Evolutionary conservation across 2,888 invertebrate species (phyloP).

Genomic region (Nemotelus nigrinus): DNA sequence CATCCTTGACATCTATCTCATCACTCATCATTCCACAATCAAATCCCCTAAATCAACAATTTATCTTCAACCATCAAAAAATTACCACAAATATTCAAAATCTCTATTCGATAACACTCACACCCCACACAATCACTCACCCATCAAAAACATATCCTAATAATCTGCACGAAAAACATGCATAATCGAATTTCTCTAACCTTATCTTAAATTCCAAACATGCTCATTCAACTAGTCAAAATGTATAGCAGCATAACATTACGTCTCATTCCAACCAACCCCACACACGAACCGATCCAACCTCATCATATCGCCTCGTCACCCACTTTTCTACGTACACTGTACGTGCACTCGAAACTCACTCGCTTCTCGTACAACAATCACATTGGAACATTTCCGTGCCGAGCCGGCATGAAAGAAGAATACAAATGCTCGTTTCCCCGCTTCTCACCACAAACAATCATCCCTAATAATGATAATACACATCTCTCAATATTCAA

Average conservation of each 20-base stretch:
- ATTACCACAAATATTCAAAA: no score
- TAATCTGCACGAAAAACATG: conserved; percentile 40
- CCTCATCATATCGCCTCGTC: conserved; percentile 1
- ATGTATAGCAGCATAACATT: conserved; percentile 32
- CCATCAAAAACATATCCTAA: conserved; percentile 26
- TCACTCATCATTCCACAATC: no score
- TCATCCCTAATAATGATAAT: conserved; percentile 44
- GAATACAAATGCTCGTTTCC: conserved; percentile 39
- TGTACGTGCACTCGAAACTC: background rate
- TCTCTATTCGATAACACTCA: no score
- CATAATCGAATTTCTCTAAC: conserved; percentile 39
- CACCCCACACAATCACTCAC: no score
- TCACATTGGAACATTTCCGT: conserved; percentile 35
- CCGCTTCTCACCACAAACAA: conserved; percentile 35
- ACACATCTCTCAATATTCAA: conserved; percentile 45
- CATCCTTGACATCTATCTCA: no score
- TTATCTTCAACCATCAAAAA: no score
- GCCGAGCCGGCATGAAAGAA: conserved; percentile 19
- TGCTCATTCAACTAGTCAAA: conserved; percentile 42
- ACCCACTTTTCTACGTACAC: background rate
- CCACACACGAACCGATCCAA: background rate
- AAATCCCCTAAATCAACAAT: no score
- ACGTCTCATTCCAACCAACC: background rate
- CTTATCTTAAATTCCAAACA: conserved; percentile 40
- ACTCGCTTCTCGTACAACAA: conserved; percentile 19